These are phyloP conservation scores for Scaptodrosophila lebanonensis DNA, from an alignment of 1,140 invertebrate species.

Conservation along the genomic window DNA sequence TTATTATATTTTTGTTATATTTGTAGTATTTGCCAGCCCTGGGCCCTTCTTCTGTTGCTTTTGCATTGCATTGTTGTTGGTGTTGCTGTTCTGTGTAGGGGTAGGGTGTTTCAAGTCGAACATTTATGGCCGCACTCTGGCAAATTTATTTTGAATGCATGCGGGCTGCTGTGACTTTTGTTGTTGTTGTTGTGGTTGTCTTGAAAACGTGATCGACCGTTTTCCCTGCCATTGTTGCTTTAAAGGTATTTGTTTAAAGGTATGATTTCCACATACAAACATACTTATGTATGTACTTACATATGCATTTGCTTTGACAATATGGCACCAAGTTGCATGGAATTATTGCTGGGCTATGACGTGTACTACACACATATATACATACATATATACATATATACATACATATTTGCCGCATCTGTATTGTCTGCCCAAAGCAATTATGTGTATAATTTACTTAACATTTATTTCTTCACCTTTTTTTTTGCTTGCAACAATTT, in stretches of 20 bases:
- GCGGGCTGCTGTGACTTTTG: constrained; percentile 34
- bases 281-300: constrained; percentile 13
- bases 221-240: constrained; percentile 7
- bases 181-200: constrained; percentile 17
- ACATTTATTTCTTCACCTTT: constrained; percentile 45
- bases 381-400: no score
- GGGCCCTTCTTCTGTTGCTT: no score
- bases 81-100: no score
- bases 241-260: no score
- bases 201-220: constrained; percentile 67
- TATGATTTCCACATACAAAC: constrained; percentile 31
- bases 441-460: constrained; percentile 68
- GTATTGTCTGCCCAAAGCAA: constrained; percentile 24
- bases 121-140: constrained; percentile 47
- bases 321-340: constrained; percentile 65
- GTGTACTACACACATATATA: no score
- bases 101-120: no score
- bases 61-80: no score
- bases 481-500: constrained; percentile 44
- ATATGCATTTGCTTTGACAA: constrained; percentile 15
- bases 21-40: no score
- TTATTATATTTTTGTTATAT: no score
- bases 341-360: no score
- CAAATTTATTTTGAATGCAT: no score
- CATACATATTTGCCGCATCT: constrained; percentile 42